Evolutionary conservation across 2,113 vertebrate species (phyloP), one percentile per base, ranked within the genome.

Genomic region (Donacobius atricapilla): DNA sequence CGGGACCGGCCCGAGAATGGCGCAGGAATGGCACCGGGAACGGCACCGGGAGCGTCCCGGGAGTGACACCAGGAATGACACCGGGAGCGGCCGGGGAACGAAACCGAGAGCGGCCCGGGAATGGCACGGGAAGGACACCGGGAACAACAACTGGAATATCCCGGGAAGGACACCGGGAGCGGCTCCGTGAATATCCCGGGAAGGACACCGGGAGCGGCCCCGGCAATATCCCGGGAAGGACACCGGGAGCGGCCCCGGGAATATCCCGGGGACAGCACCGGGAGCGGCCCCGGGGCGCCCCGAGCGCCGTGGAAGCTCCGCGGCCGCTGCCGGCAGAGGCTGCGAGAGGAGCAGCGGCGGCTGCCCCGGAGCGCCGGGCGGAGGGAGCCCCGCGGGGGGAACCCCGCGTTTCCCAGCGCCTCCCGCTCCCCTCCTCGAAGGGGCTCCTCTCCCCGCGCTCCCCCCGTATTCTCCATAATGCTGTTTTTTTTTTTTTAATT

Each of bases 141-240:
- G 23, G 64, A 68, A 21, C 5, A 6, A 4, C 15, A 3, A 37
- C 10, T 6, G 10, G 25, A 57, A 1, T 5, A 1, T 12, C 9
- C 2, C 17, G 27, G 28, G 50, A 54, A 3, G 3, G 30, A 17
- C 37, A 9, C 24, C 13, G 35, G 30, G 35, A 42, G 8, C 2
- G 12, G 2, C 18, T 8, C 16, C 6, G 7, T 7, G 25, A 57
- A 1, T 5, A 1, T 11, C 15, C 20, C 21, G 27, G 25, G 23
- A 68, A 12, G 2, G 30, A 13, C 37, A 7, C 24, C 22, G 8
- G 37, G 53, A 35, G 2, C 7, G 3, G 6, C 6, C 3, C 24
- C 6, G 27, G 27, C 25, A 45, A 13, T n/a, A n/a, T n/a, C n/a
- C 15, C 21, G 28, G 25, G 18, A 68, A 12, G 3, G 3, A 6